A percentile compares a stretch with the other conserved stretches of the same genome.
Evolutionary conservation across 2,113 vertebrate species (phyloP).

Genomic region (Brachionichthys hirsutus): DNA sequence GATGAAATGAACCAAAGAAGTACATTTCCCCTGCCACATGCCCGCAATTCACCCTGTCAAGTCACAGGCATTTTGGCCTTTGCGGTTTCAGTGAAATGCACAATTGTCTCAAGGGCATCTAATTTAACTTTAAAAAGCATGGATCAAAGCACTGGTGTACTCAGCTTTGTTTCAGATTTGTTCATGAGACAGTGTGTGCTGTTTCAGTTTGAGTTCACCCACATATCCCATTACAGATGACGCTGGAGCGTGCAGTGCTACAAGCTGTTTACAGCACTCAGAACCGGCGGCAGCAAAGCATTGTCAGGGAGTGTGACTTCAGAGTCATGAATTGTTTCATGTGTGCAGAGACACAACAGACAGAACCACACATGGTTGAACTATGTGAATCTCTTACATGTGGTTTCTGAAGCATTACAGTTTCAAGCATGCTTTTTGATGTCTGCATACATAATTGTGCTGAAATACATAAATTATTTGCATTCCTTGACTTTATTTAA

Average conservation of each 20-base stretch:
- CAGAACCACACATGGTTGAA: constrained; percentile 1
- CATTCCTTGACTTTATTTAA: constrained; percentile 8
- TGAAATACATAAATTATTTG: not conserved
- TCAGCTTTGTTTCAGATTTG: constrained; percentile 55
- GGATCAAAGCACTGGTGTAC: constrained; percentile 40
- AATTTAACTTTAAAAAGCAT: constrained; percentile 47
- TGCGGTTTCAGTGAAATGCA: constrained; percentile 41
- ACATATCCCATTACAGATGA: constrained; percentile 34
- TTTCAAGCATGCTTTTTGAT: not conserved
- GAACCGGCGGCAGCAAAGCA: constrained; percentile 9
- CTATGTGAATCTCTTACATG: not conserved
- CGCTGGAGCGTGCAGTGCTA: constrained; percentile 15
- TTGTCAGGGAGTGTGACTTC: constrained; percentile 15
- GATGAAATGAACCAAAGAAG: constrained; percentile 59
- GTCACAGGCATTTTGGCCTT: constrained; percentile 35
- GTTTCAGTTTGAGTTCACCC: constrained; percentile 44
- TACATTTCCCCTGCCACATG: constrained; percentile 24
- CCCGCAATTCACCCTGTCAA: constrained; percentile 48
- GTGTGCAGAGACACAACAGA: constrained; percentile 1
- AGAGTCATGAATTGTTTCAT: constrained; percentile 15
- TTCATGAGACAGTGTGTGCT: constrained; percentile 37
- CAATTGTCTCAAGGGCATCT: constrained; percentile 32
- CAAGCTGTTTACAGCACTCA: constrained; percentile 31
- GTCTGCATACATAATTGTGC: not conserved
- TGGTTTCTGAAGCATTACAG: not conserved